Conservation (phyloP, 2,888 invertebrate genomes). For the Amphimallon solstitiale region DNA sequence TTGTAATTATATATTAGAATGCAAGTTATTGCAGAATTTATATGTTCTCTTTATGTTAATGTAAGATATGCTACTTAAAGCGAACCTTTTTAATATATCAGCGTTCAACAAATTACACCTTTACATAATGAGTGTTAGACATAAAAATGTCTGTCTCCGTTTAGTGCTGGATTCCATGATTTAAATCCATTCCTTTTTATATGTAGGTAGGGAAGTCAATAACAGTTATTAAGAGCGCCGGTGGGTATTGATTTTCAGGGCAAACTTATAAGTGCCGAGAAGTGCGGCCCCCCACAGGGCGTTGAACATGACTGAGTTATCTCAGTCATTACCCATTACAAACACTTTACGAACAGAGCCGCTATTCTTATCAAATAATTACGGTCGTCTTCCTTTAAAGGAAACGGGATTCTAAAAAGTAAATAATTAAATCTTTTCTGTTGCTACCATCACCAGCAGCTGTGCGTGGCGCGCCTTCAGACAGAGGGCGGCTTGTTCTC, state of each 20-base stretch:
- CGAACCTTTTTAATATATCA: neutral
- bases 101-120: slow-evolving; percentile 13
- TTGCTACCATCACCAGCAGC: slow-evolving; percentile 47
- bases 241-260: slow-evolving; percentile 31
- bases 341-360: slow-evolving; percentile 51
- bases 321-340: slow-evolving; percentile 51
- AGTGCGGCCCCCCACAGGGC: slow-evolving; percentile 42
- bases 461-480: slow-evolving; percentile 43
- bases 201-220: slow-evolving; percentile 12
- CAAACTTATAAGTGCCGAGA: slow-evolving; percentile 28
- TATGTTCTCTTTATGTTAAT: slow-evolving; percentile 21
- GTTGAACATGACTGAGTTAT: slow-evolving; percentile 47
- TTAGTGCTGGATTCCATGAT: slow-evolving; percentile 8
- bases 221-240: slow-evolving; percentile 29
- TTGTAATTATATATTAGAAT: neutral
- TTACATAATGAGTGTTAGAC: slow-evolving; percentile 8
- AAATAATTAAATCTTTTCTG: slow-evolving; percentile 49
- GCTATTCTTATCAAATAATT: slow-evolving; percentile 52
- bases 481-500: slow-evolving; percentile 48
- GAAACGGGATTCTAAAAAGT: slow-evolving; percentile 45
- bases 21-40: neutral
- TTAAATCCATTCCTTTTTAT: slow-evolving; percentile 6
- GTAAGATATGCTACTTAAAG: neutral
- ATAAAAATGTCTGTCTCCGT: neutral
- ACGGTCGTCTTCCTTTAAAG: slow-evolving; percentile 43